Conservation (phyloP, 2,797 vertebrate species). For the Rhabdomys pumilio region DNA sequence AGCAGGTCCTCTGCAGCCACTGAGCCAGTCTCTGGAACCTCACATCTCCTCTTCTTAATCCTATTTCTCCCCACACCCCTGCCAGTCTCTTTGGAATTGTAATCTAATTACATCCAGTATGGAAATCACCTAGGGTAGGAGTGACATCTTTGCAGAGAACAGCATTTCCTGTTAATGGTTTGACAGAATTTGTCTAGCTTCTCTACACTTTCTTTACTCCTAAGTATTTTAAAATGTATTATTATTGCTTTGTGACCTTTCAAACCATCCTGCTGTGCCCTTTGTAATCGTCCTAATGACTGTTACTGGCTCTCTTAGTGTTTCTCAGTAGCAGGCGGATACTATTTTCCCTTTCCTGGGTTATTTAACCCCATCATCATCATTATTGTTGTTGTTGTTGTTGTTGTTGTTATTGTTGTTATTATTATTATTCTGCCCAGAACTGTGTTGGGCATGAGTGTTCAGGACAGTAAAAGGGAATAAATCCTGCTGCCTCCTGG, state of each 20-base stretch:
- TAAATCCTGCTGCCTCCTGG: conserved; percentile 16
- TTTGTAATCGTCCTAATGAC: conserved; percentile 61
- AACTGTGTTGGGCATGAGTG: conserved; percentile 30
- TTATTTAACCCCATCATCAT: conserved; percentile 15
- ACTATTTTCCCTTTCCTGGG: neutral
- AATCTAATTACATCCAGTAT: conserved; percentile 63
- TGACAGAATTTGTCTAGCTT: neutral
- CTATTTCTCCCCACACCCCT: neutral
- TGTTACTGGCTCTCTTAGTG: conserved; percentile 35
- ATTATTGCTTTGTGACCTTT: conserved; percentile 38
- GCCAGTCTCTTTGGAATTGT: conserved; percentile 62
- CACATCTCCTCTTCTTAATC: neutral
- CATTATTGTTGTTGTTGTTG: neutral
- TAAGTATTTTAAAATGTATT: conserved; percentile 41
- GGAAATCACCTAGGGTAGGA: conserved; percentile 58
- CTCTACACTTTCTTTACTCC: conserved; percentile 19
- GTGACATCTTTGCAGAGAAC: conserved; percentile 61
- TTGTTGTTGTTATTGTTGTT: conserved; percentile 6
- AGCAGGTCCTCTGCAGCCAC: neutral
- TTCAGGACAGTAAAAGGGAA: neutral
- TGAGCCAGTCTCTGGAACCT: too few relatives aligned
- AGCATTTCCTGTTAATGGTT: conserved; percentile 3
- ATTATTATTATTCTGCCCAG: conserved; percentile 31
- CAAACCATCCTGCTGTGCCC: conserved; percentile 11
- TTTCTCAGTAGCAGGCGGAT: conserved; percentile 62